Base-by-base conservation (phyloP, 1,140 invertebrate genomes). In the Dermatophagoides farinae region DNA sequence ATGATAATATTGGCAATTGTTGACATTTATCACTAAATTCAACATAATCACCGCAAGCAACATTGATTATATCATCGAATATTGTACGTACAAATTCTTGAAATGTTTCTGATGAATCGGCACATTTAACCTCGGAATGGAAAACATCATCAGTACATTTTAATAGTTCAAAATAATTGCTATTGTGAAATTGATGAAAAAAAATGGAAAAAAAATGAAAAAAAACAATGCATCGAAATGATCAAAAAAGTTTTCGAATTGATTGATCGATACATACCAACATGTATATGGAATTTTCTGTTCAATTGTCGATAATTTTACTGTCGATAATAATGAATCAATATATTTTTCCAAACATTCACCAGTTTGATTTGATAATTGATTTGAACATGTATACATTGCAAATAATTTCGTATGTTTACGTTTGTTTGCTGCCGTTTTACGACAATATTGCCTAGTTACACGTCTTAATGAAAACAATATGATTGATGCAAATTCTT, bases 41-140 rank as follows among this genome's bases (percentile, higher is more conserved):
- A 5, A 14, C 2, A 23, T 55, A 55, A 12, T 55, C 53, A 23
- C 14, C 38, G 14, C 53, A 55, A 5, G 53, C 25, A 12, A 55
- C 10, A 23, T 55, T 55, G 5, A 55, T 23, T n/a, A 55, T 55
- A 25, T 55, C 53, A 40, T 55, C 53, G 23, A 55, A 55, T 12
- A 55, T 55, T 2, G 53, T 25, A 4, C 53, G 53, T 12, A 55
- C 53, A 55, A 55, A 55, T 12, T 55, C 53, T n/a, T 25, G 14
- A 55, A 55, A 55, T 16, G 53, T 23, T 44, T 55, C 53, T 2
- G 53, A 39, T 18, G 14, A 14, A 14, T 14, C 14, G 2, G 12
- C 10, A 40, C 53, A 55, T 25, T 31, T 39, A 2, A 39, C 5
- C 1, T 20, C 31, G 1, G 53, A 11, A 23, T 39, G 38, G 14